These are phyloP conservation scores for Meleagris gallopavo DNA, from an alignment of 2,113 vertebrate genomes.

Conservation along the genomic window DNA sequence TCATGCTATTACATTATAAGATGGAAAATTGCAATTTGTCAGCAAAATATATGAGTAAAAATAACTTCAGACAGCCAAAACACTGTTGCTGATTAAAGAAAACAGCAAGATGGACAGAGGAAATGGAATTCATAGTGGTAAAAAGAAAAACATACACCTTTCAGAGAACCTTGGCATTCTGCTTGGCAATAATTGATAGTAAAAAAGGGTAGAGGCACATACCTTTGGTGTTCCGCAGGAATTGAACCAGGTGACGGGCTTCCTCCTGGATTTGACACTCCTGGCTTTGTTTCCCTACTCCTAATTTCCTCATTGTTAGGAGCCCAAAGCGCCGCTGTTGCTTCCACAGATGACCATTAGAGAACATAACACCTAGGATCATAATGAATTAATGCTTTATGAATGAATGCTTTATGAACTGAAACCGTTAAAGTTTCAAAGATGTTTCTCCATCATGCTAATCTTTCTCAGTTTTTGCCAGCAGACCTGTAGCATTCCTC, in stretches of 20 bases:
- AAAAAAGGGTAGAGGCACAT: background rate
- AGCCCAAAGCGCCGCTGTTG: constrained; percentile 44
- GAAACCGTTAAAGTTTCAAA: background rate
- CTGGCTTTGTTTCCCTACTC: constrained; percentile 9
- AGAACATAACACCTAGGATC: constrained; percentile 18
- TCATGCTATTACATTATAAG: background rate
- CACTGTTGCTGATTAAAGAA: background rate
- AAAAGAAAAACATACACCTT: background rate
- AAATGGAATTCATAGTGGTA: background rate
- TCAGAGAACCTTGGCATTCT: background rate
- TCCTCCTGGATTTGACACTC: background rate
- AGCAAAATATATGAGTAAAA: background rate
- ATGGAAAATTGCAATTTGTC: background rate
- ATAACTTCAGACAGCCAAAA: background rate
- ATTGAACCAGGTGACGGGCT: background rate
- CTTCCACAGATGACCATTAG: constrained; percentile 26
- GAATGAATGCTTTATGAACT: background rate
- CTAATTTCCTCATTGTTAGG: constrained; percentile 30
- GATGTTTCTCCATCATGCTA: background rate
- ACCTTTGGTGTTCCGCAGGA: background rate
- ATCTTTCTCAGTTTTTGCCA: background rate
- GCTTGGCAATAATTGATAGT: background rate
- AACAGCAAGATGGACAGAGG: background rate
- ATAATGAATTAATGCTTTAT: background rate
- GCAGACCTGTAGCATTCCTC: background rate